A percentile compares a stretch with the other conserved stretches of the same genome.
These are phyloP conservation scores for Cyrtorhinus lividipennis DNA, from an alignment of 1,140 invertebrate genomes.

Conservation along the genomic window DNA sequence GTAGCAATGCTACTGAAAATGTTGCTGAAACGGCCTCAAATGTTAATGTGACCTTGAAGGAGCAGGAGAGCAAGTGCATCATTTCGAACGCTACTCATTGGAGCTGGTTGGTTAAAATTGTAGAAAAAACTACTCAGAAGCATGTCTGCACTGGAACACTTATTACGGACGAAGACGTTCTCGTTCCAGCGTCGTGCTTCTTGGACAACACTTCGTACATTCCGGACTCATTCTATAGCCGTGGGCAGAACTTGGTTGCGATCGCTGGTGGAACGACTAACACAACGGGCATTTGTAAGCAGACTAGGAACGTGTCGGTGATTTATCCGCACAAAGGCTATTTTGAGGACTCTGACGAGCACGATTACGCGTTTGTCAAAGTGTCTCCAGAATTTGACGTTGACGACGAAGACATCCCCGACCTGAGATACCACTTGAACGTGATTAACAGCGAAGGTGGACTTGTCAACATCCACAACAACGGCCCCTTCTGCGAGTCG, in stretches of 20 bases:
- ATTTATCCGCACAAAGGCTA: neutral
- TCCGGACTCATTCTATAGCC: neutral
- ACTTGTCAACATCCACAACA: conserved; percentile 1
- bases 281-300: neutral
- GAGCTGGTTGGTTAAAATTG: neutral
- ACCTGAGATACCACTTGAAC: neutral
- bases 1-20: too few relatives aligned
- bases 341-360: neutral
- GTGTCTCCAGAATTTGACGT: neutral
- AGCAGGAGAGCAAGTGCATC: neutral
- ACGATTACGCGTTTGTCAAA: neutral
- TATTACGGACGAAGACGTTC: neutral
- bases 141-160: neutral
- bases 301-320: neutral
- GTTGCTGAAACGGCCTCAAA: too few relatives aligned
- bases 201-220: neutral
- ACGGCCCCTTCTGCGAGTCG: neutral
- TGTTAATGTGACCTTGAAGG: too few relatives aligned
- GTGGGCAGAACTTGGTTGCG: neutral
- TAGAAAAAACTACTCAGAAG: neutral
- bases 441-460: conserved; percentile 1
- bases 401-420: neutral
- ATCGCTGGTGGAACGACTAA: neutral
- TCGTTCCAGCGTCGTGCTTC: neutral
- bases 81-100: neutral